Evolutionary conservation across 2,797 vertebrate species (phyloP).

Genomic region (Myripristis jacobus): DNA sequence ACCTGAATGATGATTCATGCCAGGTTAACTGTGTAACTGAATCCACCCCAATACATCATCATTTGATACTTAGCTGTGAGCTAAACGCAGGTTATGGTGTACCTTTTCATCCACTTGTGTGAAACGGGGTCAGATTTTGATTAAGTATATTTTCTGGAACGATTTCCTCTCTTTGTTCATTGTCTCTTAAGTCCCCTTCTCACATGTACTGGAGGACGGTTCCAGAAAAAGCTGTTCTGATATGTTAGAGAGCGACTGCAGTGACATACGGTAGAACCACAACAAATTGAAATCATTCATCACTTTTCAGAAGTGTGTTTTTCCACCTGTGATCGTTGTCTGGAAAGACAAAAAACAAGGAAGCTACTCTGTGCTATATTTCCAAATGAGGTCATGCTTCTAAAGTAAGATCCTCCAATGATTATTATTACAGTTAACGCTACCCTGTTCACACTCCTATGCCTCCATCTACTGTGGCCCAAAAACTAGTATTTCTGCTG

Average conservation of each 20-base stretch:
- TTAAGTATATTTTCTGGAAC: conserved; percentile 12
- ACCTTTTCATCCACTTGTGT: conserved; percentile 18
- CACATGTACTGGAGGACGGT: background rate
- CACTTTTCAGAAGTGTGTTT: background rate
- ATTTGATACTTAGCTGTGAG: conserved; percentile 37
- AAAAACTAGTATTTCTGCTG: conserved; percentile 23
- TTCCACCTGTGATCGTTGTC: background rate
- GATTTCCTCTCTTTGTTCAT: conserved; percentile 20
- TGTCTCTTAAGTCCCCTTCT: background rate
- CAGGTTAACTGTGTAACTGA: conserved; percentile 57
- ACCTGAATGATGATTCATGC: conserved; percentile 57
- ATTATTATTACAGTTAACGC: conserved; percentile 51
- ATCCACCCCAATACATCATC: conserved; percentile 51
- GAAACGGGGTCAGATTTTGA: conserved; percentile 13
- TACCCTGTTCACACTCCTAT: background rate
- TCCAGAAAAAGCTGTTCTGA: background rate
- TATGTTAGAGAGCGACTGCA: background rate
- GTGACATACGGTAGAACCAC: background rate
- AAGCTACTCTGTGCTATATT: conserved; percentile 31
- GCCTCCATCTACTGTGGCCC: background rate
- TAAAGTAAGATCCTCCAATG: conserved; percentile 38
- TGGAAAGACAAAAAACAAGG: conserved; percentile 16
- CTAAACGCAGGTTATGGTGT: conserved; percentile 37
- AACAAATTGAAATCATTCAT: conserved; percentile 8
- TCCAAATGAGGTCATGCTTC: conserved; percentile 33